Conservation (phyloP, 2,113 vertebrate genomes). For the Heliornis fulica region DNA sequence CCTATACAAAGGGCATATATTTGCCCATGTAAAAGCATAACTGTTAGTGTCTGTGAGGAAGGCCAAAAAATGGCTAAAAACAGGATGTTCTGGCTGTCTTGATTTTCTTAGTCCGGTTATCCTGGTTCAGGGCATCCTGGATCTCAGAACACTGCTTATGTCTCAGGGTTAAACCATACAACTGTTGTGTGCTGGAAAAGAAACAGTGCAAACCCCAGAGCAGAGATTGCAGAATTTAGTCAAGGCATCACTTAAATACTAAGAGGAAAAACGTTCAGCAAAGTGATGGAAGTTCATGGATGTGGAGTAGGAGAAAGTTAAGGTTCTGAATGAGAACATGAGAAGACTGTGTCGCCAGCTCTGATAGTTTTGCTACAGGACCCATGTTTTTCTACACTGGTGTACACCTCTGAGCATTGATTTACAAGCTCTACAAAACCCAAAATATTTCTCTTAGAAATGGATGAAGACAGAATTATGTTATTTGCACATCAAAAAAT, state of each 20-base stretch:
- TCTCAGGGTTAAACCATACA: not conserved
- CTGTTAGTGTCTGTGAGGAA: not conserved
- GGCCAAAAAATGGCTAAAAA: not conserved
- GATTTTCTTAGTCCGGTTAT: not conserved
- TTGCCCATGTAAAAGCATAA: not conserved
- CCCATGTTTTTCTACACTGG: not conserved
- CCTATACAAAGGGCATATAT: not conserved
- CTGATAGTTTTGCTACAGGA: not conserved
- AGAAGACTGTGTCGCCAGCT: not conserved
- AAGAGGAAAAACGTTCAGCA: not conserved
- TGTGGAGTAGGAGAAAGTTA: not conserved
- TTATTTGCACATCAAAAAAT: not conserved
- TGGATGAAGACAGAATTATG: not conserved
- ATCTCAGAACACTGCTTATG: not conserved
- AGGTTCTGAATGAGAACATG: not conserved
- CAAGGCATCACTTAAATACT: not conserved
- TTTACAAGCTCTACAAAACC: not conserved
- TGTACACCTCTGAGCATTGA: not conserved
- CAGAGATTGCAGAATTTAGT: not conserved
- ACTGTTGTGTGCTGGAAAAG: not conserved
- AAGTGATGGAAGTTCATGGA: not conserved
- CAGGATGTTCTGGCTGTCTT: not conserved
- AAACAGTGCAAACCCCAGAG: not conserved
- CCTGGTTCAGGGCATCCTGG: not conserved
- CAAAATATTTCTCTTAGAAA: not conserved